Conservation (phyloP, 1,140 invertebrate genomes). For the Lysiphlebus fabarum region DNA sequence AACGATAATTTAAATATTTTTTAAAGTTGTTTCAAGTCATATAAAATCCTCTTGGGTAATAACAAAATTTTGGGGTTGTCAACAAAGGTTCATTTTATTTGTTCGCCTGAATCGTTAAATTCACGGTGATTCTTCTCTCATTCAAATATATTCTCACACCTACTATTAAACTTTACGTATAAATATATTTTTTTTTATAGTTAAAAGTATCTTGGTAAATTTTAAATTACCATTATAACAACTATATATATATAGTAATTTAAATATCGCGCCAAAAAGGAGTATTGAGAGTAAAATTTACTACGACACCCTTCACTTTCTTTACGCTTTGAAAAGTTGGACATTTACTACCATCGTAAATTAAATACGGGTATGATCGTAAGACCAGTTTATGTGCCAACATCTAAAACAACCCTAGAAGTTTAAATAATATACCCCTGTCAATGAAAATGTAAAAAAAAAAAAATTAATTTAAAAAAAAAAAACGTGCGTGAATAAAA, state of each 20-base stretch:
- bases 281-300: conserved; percentile 4
- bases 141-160: not conserved
- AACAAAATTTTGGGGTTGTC: conserved; percentile 32
- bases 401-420: not conserved
- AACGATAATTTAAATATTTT: conserved; percentile 30
- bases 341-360: conserved; percentile 32
- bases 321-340: conserved; percentile 22
- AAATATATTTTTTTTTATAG: too few species aligned
- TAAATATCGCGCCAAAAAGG: conserved; percentile 4
- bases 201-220: too few species aligned
- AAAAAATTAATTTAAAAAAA: not conserved
- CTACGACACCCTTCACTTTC: conserved; percentile 8
- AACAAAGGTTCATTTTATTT: conserved; percentile 38
- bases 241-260: too few species aligned
- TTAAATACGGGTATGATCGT: conserved; percentile 30
- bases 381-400: conserved; percentile 25
- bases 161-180: too few species aligned
- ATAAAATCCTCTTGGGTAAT: conserved; percentile 22
- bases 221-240: too few species aligned
- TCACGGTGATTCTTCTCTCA: conserved; percentile 9
- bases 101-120: conserved; percentile 44
- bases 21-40: conserved; percentile 12
- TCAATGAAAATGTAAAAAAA: too few species aligned
- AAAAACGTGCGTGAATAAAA: too few species aligned
- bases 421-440: too few species aligned